These are phyloP conservation scores for Gadus macrocephalus DNA, from an alignment of 2,113 vertebrate species.

Conservation along the genomic window DNA sequence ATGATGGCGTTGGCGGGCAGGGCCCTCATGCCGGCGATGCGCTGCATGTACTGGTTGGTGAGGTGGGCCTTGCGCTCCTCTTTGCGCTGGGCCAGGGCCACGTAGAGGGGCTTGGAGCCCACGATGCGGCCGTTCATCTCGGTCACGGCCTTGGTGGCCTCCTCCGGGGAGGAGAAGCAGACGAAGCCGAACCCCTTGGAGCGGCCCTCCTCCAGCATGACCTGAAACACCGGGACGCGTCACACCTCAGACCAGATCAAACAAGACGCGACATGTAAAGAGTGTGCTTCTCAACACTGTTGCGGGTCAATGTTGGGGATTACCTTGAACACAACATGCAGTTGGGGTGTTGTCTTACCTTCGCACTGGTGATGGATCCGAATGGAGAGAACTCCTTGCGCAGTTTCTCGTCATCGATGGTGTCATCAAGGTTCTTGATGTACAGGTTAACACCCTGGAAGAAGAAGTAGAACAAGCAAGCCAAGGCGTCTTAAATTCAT, in stretches of 20 bases:
- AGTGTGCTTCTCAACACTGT: neutral
- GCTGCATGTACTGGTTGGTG: constrained; percentile 99
- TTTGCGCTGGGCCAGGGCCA: constrained; percentile 94
- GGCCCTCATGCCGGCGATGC: constrained; percentile 96
- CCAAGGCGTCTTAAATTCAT: neutral
- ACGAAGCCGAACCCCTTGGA: constrained; percentile 99
- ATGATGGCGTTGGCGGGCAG: constrained; percentile 96
- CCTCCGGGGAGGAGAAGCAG: constrained; percentile 98
- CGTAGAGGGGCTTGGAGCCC: constrained; percentile 94
- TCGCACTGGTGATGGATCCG: constrained; percentile 95
- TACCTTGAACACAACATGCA: neutral
- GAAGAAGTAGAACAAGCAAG: constrained; percentile 10
- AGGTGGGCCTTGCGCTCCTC: constrained; percentile 97
- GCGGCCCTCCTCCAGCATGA: constrained; percentile 96
- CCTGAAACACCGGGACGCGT: constrained; percentile 64
- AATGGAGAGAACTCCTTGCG: constrained; percentile 97
- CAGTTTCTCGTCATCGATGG: constrained; percentile 96
- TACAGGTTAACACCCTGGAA: constrained; percentile 95
- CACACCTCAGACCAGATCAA: neutral
- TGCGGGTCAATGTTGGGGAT: neutral
- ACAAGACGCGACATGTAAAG: no score
- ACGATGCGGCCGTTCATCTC: constrained; percentile 99
- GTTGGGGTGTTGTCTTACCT: constrained; percentile 72
- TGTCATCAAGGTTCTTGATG: constrained; percentile 98
- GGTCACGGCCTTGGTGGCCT: constrained; percentile 97